A percentile compares a stretch with the other conserved stretches of the same genome.
Evolutionary conservation across 2,113 vertebrate species (phyloP).

Genomic region (Morone saxatilis): DNA sequence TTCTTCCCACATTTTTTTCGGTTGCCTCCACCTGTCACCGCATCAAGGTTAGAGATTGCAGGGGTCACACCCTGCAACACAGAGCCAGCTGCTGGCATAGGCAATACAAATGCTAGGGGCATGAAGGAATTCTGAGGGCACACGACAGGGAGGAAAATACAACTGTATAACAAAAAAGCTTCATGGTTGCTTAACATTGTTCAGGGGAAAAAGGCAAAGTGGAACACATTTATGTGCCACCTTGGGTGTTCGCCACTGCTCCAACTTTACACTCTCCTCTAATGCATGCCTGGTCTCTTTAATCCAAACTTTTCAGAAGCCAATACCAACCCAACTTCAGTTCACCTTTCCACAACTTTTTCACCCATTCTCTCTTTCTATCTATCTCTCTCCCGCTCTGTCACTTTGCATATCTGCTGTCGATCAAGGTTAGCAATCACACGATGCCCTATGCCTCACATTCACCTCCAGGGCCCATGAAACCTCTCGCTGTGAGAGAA

Average conservation of each 20-base stretch:
- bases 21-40: not conserved
- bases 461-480: slow-evolving; percentile 60
- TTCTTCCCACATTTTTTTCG: not conserved
- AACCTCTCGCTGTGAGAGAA: slow-evolving; percentile 65
- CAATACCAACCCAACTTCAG: not conserved
- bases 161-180: too few species aligned
- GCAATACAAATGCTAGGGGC: not conserved
- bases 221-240: too few species aligned
- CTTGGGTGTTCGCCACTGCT: not conserved
- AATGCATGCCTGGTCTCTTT: not conserved
- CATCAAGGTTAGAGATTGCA: not conserved
- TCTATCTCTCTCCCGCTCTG: not conserved
- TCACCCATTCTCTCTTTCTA: not conserved
- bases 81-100: not conserved
- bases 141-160: too few species aligned
- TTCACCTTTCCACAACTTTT: not conserved
- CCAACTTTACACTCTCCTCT: not conserved
- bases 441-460: not conserved
- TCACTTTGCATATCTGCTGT: slow-evolving; percentile 1
- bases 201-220: too few species aligned
- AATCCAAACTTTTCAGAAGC: not conserved
- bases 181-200: too few species aligned
- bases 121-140: too few species aligned
- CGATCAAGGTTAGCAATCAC: slow-evolving; percentile 43
- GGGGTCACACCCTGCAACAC: not conserved